phyloP scores from a whole-genome alignment of 2,113 vertebrate genomes.

The Campylomormyrus numenius region DNA sequence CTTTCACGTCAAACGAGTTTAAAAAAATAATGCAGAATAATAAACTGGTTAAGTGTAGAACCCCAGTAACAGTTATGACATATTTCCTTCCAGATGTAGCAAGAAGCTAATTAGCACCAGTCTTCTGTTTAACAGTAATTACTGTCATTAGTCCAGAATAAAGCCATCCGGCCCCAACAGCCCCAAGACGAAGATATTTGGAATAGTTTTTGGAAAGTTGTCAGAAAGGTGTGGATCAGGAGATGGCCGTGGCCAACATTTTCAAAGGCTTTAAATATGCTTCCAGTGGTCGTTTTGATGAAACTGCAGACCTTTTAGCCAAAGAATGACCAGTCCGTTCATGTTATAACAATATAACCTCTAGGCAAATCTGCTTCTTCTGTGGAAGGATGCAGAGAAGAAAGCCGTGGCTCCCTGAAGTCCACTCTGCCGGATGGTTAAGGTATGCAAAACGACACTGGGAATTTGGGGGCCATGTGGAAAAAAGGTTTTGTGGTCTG shows the following conservation, averaged over 20 bases:
- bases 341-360: background rate
- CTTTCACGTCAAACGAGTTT: background rate
- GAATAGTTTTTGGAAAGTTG: background rate
- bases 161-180: background rate
- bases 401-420: background rate
- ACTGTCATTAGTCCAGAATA: background rate
- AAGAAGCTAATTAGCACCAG: background rate
- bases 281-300: background rate
- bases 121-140: background rate
- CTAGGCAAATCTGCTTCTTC: background rate
- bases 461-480: background rate
- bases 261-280: background rate
- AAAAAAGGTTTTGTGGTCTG: background rate
- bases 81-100: background rate
- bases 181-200: background rate
- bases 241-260: background rate
- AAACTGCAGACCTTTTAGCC: background rate
- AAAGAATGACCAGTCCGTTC: background rate
- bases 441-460: background rate
- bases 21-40: background rate
- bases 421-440: background rate
- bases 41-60: background rate
- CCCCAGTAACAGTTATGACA: background rate
- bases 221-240: background rate
- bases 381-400: background rate